Conservation (phyloP, 2,888 invertebrate species). For the Drosophila paracracens region DNA sequence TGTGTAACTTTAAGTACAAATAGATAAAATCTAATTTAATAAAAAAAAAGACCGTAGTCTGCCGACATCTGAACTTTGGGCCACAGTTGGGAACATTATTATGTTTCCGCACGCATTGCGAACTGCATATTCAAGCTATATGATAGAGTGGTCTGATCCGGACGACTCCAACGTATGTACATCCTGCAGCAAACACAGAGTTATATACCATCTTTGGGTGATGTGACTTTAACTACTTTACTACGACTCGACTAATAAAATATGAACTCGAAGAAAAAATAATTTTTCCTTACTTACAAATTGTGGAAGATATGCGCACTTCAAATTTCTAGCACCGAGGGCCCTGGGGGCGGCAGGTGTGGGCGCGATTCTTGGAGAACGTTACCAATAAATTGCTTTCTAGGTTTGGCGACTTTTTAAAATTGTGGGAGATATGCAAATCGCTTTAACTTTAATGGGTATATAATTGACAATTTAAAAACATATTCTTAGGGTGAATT, state of each 20-base stretch:
- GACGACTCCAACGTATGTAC: neutral
- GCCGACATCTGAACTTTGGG: neutral
- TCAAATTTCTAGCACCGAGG: too few relatives aligned
- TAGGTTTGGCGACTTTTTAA: too few relatives aligned
- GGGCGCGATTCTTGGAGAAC: too few relatives aligned
- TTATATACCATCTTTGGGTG: neutral
- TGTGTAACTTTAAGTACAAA: slow-evolving; percentile 30
- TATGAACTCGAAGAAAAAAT: neutral
- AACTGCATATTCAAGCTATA: neutral
- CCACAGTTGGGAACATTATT: neutral
- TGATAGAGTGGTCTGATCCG: too few relatives aligned
- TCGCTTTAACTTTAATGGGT: neutral
- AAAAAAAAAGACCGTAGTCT: slow-evolving; percentile 13
- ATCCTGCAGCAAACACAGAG: neutral
- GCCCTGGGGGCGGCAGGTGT: too few relatives aligned
- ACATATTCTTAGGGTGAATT: neutral
- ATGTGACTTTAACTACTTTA: neutral
- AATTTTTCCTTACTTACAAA: too few relatives aligned
- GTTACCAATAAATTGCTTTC: too few relatives aligned
- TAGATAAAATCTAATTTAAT: slow-evolving; percentile 31
- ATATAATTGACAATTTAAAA: neutral
- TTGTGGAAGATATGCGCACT: too few relatives aligned
- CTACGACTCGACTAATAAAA: neutral
- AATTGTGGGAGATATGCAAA: too few relatives aligned
- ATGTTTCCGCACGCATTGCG: neutral